These are phyloP conservation scores for Gryon sp. DNA, from an alignment of 1,140 invertebrate species.

Conservation along the genomic window DNA sequence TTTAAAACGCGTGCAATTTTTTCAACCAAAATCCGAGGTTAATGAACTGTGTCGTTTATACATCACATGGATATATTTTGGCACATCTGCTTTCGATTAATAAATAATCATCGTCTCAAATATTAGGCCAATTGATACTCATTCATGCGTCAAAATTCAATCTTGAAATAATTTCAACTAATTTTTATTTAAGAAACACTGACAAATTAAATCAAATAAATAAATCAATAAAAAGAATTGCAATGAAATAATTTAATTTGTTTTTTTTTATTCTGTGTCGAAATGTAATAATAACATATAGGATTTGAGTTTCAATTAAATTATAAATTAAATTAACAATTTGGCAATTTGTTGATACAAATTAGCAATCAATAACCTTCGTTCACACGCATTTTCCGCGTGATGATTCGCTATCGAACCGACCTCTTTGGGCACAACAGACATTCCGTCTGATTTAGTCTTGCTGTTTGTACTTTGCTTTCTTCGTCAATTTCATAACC, in stretches of 20 bases:
- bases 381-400: slow-evolving; percentile 49
- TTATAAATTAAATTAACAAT: too few relatives aligned
- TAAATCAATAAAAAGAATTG: too few relatives aligned
- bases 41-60: slow-evolving; percentile 36
- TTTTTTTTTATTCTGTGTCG: too few relatives aligned
- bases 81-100: slow-evolving; percentile 55
- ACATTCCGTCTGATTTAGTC: slow-evolving; percentile 45
- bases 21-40: slow-evolving; percentile 31
- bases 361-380: slow-evolving; percentile 42
- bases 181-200: too few relatives aligned
- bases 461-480: slow-evolving; percentile 54
- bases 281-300: too few relatives aligned
- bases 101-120: slow-evolving; percentile 39
- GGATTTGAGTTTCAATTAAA: too few relatives aligned
- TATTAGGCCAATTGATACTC: slow-evolving; percentile 44
- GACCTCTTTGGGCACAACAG: slow-evolving; percentile 31
- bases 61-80: slow-evolving; percentile 2
- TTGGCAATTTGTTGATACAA: slow-evolving; percentile 24
- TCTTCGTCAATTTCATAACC: slow-evolving; percentile 42
- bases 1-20: slow-evolving; percentile 36
- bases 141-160: slow-evolving; percentile 20
- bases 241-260: too few relatives aligned
- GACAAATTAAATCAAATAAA: too few relatives aligned
- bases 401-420: slow-evolving; percentile 40
- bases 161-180: slow-evolving; percentile 8